These are phyloP conservation scores for Stegodyphus mimosarum DNA, from an alignment of 1,140 invertebrate genomes.

Conservation along the genomic window DNA sequence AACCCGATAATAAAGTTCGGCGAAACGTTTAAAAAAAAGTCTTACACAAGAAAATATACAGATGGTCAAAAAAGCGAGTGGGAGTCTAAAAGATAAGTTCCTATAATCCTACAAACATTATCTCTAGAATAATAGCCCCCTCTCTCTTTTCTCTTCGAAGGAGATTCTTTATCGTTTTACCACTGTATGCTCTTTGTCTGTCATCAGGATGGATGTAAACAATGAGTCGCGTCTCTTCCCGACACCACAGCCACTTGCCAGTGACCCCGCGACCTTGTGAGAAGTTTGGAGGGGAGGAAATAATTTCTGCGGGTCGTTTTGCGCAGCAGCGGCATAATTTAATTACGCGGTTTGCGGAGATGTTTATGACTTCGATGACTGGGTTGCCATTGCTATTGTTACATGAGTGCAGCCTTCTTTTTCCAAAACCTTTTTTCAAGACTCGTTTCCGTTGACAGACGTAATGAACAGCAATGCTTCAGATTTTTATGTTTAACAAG, in stretches of 20 bases:
- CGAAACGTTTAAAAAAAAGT: neutral
- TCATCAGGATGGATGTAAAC: conserved; percentile 11
- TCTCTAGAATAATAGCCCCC: neutral
- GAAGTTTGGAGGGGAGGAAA: neutral
- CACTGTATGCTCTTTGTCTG: conserved; percentile 21
- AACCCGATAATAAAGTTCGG: no score
- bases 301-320: conserved; percentile 2
- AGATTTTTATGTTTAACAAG: no score
- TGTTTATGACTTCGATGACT: conserved; percentile 8
- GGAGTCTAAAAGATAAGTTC: conserved; percentile 22
- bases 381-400: neutral
- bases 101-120: conserved; percentile 13
- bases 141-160: neutral
- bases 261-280: conserved; percentile 4
- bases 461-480: neutral
- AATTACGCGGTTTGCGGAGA: neutral
- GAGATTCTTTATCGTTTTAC: conserved; percentile 22
- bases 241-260: neutral
- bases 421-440: neutral
- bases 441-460: neutral
- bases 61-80: neutral
- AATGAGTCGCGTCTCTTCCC: neutral
- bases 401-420: neutral
- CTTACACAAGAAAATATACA: neutral
- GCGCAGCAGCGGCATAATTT: neutral